Base-by-base conservation (phyloP, 2,797 vertebrate species). In the Falco novaeseelandiae region DNA sequence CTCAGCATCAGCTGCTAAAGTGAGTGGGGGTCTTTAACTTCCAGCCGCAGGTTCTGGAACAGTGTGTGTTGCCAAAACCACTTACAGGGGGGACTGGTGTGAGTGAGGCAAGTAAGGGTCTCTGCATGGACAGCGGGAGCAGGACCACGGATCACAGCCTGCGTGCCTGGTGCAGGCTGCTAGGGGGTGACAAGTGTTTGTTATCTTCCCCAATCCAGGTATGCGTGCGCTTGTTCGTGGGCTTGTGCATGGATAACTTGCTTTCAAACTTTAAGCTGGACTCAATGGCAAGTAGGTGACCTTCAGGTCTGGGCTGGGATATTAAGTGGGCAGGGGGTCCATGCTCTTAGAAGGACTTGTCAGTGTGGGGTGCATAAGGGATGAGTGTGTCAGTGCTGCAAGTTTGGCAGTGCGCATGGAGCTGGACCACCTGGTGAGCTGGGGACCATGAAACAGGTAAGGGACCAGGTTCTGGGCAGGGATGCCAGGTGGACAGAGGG, bases 321-420 rank as follows among this genome's bases (percentile, higher is more conserved):
- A 21, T 19, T 40, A 25, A 52, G 5, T 30, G 16, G 21, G 29
- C 5, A 48, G 5, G 5, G 8, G 3, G 2, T 49, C 8, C 3
- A 3, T 18, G 70, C 7, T 52, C 7, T 52, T 20, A 42, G 62
- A 11, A 58, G 9, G n/a, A 42, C 10, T 32, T 54, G 12, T n/a
- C 32, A 77, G 48, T 6, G 9, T 25, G 19, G 14, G 11, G 9
- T 7, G 13, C 2, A 3, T 11, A 36, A 63, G 34, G 40, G 42
- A 34, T 0, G 2, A 54, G 25, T 12, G 21, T 30, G 38, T 42
- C 30, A 55, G 15, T 36, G 30, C 27, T 67, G 19, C 0, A 1
- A 15, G 10, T 58, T 59, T 72, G 5, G 12, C 12, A 51, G 16
- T 0, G 0, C 54, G 10, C 42, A 20, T 12, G 0, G 0, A 36